Conservation (phyloP, 1,140 invertebrate genomes). For the Diachasma alloeum region DNA sequence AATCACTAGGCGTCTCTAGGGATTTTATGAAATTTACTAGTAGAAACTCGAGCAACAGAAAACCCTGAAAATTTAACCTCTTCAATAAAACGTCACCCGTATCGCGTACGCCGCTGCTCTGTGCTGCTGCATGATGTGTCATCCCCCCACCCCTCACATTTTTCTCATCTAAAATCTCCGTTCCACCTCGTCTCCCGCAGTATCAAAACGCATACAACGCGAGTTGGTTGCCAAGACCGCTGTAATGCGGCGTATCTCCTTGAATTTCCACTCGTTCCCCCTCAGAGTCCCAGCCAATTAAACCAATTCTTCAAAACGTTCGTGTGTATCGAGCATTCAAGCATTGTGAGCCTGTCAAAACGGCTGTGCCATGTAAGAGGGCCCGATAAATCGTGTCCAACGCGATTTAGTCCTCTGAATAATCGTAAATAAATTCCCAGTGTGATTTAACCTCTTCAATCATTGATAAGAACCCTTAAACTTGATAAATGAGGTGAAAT, state of each 20-base stretch:
- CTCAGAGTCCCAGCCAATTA: background rate
- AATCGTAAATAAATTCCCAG: background rate
- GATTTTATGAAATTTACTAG: too few relatives aligned
- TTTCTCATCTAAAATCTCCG: background rate
- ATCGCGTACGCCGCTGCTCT: too few relatives aligned
- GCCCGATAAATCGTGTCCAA: too few relatives aligned
- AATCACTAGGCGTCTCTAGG: too few relatives aligned
- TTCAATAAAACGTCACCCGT: conserved; percentile 31
- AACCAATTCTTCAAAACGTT: background rate
- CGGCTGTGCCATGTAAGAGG: too few relatives aligned
- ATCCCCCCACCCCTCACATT: background rate
- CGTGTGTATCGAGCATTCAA: background rate
- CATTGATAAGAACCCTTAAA: background rate
- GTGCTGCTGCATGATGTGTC: too few relatives aligned
- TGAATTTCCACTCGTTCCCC: background rate
- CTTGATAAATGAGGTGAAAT: background rate
- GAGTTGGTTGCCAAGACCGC: conserved; percentile 28
- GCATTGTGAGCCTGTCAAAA: background rate
- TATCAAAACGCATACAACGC: conserved; percentile 35
- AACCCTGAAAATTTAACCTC: background rate
- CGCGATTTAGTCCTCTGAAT: too few relatives aligned
- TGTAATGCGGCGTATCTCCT: background rate
- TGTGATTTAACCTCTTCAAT: background rate
- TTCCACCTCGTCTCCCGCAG: conserved; percentile 18
- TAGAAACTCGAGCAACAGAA: background rate